Evolutionary conservation across 2,113 vertebrate species (phyloP).

Genomic region (Tupaia tana): DNA sequence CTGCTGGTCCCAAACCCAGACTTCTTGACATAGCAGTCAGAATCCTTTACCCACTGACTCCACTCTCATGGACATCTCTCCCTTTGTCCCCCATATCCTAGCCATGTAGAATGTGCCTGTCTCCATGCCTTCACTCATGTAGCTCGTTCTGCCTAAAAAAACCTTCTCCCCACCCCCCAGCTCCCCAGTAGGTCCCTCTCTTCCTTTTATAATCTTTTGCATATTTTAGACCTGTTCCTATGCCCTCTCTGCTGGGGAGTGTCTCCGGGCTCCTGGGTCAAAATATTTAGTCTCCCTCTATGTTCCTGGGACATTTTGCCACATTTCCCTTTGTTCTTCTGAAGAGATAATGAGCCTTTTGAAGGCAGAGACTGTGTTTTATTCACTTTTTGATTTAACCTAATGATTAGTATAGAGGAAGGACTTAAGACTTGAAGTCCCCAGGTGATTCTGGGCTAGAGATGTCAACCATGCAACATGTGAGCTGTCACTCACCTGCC

Average conservation of each 20-base stretch:
- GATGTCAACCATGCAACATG: neutral
- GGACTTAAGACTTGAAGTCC: neutral
- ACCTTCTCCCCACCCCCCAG: neutral
- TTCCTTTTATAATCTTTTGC: neutral
- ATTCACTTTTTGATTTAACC: neutral
- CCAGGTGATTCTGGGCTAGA: neutral
- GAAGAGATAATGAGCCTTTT: neutral
- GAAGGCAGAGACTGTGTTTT: neutral
- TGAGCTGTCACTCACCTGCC: neutral
- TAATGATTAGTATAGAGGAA: neutral
- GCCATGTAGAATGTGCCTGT: neutral
- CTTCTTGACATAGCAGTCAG: neutral
- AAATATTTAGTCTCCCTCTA: neutral
- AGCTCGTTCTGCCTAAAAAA: neutral
- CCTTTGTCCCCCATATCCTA: rapidly evolving
- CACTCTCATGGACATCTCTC: neutral
- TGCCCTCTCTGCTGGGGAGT: neutral
- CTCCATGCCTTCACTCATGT: neutral
- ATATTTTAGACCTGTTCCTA: neutral
- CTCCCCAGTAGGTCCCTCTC: neutral
- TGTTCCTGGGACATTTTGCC: neutral
- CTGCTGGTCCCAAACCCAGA: neutral
- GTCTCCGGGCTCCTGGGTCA: neutral
- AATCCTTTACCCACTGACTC: neutral
- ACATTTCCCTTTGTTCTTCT: neutral